phyloP scores from a whole-genome alignment of 2,113 vertebrate genomes.

The Tonatia bakeri region DNA sequence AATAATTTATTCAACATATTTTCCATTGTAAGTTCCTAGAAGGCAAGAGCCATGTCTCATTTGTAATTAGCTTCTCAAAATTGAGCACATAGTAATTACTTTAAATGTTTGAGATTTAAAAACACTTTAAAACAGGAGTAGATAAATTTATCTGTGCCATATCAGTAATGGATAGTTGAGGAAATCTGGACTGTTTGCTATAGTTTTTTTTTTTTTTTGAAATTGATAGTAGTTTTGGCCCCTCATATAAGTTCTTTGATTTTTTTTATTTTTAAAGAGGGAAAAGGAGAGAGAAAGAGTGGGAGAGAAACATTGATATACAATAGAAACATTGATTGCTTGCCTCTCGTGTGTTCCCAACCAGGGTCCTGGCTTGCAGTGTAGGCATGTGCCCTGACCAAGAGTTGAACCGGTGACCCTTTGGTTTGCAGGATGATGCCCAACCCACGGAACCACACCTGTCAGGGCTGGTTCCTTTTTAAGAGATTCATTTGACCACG shows the following conservation, averaged over 20 bases:
- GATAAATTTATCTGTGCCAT: neutral
- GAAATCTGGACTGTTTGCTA: neutral
- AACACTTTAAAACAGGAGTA: neutral
- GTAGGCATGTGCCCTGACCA: no score
- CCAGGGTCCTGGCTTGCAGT: no score
- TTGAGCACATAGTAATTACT: neutral
- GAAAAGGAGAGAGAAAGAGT: no score
- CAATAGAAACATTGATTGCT: no score
- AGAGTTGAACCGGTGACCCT: no score
- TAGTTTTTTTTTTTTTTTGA: neutral
- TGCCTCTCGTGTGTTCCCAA: no score
- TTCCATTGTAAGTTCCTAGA: neutral
- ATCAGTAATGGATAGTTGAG: neutral
- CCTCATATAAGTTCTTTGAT: neutral
- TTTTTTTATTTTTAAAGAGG: no score
- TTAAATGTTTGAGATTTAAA: neutral
- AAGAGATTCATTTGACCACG: neutral
- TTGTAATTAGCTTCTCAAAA: neutral
- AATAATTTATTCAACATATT: neutral
- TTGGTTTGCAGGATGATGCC: no score
- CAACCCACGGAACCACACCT: no score
- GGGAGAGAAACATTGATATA: no score
- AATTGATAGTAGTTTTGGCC: neutral
- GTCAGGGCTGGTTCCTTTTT: neutral
- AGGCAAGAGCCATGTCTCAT: neutral